Conservation (phyloP, 2,888 invertebrate species). For the Melieria omissa region DNA sequence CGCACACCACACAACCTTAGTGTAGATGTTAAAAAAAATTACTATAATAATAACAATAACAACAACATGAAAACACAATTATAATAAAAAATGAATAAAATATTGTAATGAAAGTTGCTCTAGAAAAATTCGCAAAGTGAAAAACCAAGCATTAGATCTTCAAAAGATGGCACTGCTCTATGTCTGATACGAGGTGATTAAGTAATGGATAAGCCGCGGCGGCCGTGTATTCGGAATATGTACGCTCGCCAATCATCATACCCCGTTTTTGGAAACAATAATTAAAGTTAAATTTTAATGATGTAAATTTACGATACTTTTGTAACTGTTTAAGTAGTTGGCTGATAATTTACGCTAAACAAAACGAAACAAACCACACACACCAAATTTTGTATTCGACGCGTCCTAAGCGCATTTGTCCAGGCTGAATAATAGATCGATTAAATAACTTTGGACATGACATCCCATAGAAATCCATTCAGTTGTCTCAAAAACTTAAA, state of each 20-base stretch:
- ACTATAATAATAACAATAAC: too few relatives aligned
- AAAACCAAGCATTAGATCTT: not conserved
- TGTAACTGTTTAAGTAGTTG: conserved; percentile 9
- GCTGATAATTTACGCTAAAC: not conserved
- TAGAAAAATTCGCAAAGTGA: too few relatives aligned
- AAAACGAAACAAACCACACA: not conserved
- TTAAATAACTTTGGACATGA: too few relatives aligned
- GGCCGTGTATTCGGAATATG: not conserved
- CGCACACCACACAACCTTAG: too few relatives aligned
- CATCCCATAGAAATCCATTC: too few relatives aligned
- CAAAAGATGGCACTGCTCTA: not conserved
- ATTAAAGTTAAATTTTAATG: not conserved
- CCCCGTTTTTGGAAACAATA: conserved; percentile 7
- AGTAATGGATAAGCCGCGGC: not conserved
- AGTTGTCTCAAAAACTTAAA: too few relatives aligned
- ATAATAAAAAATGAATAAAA: too few relatives aligned
- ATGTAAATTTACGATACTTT: not conserved
- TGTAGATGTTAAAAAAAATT: too few relatives aligned
- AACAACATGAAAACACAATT: too few relatives aligned
- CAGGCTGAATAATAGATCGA: too few relatives aligned
- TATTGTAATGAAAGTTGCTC: too few relatives aligned
- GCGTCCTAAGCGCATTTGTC: too few relatives aligned
- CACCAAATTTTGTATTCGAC: conserved; percentile 2
- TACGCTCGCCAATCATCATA: not conserved
- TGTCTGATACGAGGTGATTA: not conserved